Evolutionary conservation across 2,888 invertebrate species (phyloP), one percentile per base, ranked within the genome.

Genomic region (Dyspetes luteomarginatus): DNA sequence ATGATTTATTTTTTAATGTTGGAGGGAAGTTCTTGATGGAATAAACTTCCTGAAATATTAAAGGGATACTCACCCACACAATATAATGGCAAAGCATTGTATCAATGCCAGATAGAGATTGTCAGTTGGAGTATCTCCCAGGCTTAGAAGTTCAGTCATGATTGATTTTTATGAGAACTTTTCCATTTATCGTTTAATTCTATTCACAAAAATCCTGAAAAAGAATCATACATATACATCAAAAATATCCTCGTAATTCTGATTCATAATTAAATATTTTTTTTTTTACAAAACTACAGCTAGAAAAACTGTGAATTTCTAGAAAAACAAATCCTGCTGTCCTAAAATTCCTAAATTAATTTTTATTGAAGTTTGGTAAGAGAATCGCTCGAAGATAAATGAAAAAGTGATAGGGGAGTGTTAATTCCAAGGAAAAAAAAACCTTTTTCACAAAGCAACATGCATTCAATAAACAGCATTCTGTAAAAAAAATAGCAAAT

Each of bases 11-110:
- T 26, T 28, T 4, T 1, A 50, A 19, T 17, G 28, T 15, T 22
- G 4, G 55, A 64, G 41, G 41, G 15, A 4, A 45, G 2, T 41
- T 71, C 22, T 30, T 52, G 1, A 17, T 64, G 24, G 3, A 30
- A 36, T 69, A 4, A 41, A 24, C 5, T 45, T 17, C n/a, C n/a
- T n/a, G 26, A 71, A 26, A 19, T 17, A 30, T 56, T 58, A 43
- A 1, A 2, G 43, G 0, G 7, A 75, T 71, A 71, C 95, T 94
- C 93, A 97, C 97, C 98, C 98, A 91, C 97, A 96, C 86, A 97
- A 93, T 88, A 98, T 98, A 68, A 98, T 96, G 52, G 96, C 97
- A 92, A 98, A 98, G 91, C 98, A 98, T 93, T 98, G 96, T 83
- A 97, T 94, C 80, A 98, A 92, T 7, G 98, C 98, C 79, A 98